Percentiles rank a stretch among this genome's conserved stretches.
These are phyloP conservation scores for Anguilla marmorata DNA, from an alignment of 2,797 vertebrate species.

Conservation along the genomic window DNA sequence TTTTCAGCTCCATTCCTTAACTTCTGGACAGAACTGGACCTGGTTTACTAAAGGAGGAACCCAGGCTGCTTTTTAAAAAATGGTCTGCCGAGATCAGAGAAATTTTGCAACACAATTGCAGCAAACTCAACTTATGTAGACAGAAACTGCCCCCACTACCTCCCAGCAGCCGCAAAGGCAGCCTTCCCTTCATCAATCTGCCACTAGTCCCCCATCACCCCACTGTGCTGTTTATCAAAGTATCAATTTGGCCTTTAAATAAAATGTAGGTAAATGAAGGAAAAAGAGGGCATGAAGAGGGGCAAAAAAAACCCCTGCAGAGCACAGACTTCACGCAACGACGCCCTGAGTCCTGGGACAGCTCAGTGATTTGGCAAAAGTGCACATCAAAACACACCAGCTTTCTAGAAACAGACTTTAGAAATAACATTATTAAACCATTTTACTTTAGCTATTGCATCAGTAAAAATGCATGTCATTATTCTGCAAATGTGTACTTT, in stretches of 20 bases:
- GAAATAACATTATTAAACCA: background rate
- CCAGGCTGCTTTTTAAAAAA: background rate
- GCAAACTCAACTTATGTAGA: background rate
- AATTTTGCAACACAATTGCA: background rate
- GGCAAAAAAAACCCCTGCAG: background rate
- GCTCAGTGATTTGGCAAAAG: conserved; percentile 1
- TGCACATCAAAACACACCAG: background rate
- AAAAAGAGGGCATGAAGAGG: background rate
- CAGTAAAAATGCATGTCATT: background rate
- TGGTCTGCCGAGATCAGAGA: background rate
- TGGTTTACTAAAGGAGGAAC: background rate
- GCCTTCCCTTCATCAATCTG: background rate
- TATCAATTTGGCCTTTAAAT: background rate
- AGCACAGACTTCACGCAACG: background rate
- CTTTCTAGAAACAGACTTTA: background rate
- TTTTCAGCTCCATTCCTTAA: background rate
- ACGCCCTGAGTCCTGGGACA: background rate
- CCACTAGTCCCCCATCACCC: background rate
- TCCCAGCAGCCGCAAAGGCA: background rate
- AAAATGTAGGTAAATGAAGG: background rate
- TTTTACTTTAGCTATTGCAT: background rate
- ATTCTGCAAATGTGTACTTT: background rate
- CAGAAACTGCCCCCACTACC: background rate
- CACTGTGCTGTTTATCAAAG: background rate
- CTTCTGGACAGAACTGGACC: background rate